A percentile compares a stretch with the other conserved stretches of the same genome.
Conservation (phyloP, 1,140 invertebrate genomes). For the Myzus persicae region DNA sequence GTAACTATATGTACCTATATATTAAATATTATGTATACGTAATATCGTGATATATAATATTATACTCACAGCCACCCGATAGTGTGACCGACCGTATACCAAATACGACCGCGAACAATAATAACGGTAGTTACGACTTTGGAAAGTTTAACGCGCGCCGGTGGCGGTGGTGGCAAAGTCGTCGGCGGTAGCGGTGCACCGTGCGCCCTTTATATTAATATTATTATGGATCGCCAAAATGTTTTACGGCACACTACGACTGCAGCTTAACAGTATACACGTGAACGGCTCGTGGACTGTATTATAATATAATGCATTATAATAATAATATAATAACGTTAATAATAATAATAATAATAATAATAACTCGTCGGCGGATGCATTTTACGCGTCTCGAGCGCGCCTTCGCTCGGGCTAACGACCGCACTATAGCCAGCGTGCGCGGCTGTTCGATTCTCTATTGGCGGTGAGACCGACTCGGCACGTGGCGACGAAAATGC, state of each 20-base stretch:
- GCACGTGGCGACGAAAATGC: not conserved
- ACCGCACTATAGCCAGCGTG: not conserved
- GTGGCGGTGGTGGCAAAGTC: too few species aligned
- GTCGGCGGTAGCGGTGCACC: not conserved
- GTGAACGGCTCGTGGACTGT: not conserved
- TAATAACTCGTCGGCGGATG: not conserved
- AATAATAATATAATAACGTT: not conserved
- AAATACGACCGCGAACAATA: not conserved
- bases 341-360: too few species aligned
- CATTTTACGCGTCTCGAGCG: not conserved
- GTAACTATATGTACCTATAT: too few species aligned
- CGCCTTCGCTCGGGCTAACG: not conserved
- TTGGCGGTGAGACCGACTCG: not conserved
- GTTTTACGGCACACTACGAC: not conserved
- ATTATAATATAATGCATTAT: not conserved
- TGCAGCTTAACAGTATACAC: not conserved
- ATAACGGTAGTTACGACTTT: not conserved
- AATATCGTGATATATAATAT: not conserved
- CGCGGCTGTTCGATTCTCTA: not conserved
- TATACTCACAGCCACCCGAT: not conserved
- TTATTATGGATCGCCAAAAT: not conserved
- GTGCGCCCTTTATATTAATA: not conserved
- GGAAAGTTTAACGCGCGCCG: not conserved
- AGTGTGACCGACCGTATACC: not conserved
- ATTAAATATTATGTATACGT: not conserved